These are phyloP conservation scores for Phyllotis vaccarum DNA, from an alignment of 2,797 vertebrate species.

Conservation along the genomic window DNA sequence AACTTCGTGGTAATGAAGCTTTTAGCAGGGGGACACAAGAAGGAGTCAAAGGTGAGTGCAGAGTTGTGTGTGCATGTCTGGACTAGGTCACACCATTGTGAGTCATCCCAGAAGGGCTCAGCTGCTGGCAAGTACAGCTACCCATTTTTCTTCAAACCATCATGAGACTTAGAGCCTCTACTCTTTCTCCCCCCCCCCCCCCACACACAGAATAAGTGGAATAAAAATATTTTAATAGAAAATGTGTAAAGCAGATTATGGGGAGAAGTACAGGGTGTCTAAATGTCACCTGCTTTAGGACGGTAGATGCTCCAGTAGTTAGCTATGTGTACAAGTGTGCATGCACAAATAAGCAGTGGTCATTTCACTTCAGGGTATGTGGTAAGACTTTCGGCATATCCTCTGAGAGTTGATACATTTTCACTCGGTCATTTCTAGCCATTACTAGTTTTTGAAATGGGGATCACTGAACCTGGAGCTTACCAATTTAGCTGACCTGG, in stretches of 20 bases:
- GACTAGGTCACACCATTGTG: not conserved
- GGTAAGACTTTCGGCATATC: not conserved
- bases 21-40: slow-evolving; percentile 98
- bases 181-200: not conserved
- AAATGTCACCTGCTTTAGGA: slow-evolving; percentile 21
- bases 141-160: not conserved
- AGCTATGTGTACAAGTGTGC: not conserved
- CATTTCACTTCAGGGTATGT: not conserved
- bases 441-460: not conserved
- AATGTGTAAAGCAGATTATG: not conserved
- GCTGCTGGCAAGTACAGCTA: not conserved
- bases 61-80: not conserved
- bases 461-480: not conserved
- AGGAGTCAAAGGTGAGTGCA: slow-evolving; percentile 95
- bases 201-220: not conserved
- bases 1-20: slow-evolving; percentile 99
- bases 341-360: not conserved
- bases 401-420: not conserved
- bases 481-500: no score
- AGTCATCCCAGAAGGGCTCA: slow-evolving; percentile 1
- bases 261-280: not conserved
- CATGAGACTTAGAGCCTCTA: slow-evolving; percentile 44
- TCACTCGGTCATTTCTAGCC: not conserved
- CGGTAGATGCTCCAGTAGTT: not conserved
- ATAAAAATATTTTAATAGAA: not conserved